A percentile compares a stretch with the other conserved stretches of the same genome.
Evolutionary conservation across 2,113 vertebrate genomes (phyloP).

Genomic region (Takifugu flavidus): DNA sequence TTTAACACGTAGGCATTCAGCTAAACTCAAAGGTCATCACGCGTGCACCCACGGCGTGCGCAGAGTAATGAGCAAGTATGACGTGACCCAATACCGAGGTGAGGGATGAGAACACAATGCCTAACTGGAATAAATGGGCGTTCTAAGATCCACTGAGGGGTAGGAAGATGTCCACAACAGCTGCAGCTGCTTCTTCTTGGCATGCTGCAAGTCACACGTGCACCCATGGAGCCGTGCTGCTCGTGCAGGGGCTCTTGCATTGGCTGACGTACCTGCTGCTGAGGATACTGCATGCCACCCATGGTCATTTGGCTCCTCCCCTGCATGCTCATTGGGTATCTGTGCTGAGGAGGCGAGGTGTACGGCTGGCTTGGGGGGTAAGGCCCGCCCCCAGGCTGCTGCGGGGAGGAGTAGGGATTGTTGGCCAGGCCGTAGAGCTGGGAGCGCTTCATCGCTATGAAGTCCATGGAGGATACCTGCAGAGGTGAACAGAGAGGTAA

Average conservation of each 20-base stretch:
- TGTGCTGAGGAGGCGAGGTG: constrained; percentile 84
- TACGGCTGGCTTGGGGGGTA: constrained; percentile 89
- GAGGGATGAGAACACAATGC: constrained; percentile 35
- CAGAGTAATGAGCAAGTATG: constrained; percentile 48
- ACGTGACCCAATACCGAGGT: constrained; percentile 49
- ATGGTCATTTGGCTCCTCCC: constrained; percentile 85
- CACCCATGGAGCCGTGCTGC: background rate
- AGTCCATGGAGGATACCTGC: constrained; percentile 79
- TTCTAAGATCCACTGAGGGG: no score
- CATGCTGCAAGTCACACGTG: no score
- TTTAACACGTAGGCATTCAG: constrained; percentile 42
- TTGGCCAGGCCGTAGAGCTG: constrained; percentile 90
- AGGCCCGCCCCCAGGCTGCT: constrained; percentile 81
- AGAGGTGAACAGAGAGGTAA: background rate
- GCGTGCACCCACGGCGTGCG: no score
- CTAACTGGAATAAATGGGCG: constrained; percentile 15
- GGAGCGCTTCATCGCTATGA: constrained; percentile 95
- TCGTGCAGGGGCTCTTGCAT: background rate
- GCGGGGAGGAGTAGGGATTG: constrained; percentile 85
- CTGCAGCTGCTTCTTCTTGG: no score
- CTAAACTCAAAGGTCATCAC: background rate
- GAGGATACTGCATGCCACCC: constrained; percentile 89
- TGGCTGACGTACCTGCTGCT: constrained; percentile 84
- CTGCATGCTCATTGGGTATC: constrained; percentile 90
- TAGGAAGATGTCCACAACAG: no score